Conservation (phyloP, 2,797 vertebrate genomes). For the Dryobates pubescens region DNA sequence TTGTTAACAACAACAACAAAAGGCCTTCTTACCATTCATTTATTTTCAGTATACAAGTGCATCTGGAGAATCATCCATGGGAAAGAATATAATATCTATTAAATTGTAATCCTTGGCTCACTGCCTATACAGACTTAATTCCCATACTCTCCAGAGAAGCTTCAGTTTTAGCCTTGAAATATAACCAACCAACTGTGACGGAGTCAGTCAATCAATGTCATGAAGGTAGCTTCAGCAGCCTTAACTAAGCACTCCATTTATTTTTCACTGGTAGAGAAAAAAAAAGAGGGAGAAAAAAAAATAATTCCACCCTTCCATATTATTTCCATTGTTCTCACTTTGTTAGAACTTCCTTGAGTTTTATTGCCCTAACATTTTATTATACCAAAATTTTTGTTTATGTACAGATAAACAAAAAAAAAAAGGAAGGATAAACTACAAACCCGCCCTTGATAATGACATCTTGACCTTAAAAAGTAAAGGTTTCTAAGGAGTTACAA, state of each 20-base stretch:
- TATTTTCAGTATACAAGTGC: background rate
- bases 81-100: background rate
- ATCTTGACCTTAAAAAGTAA: background rate
- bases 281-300: background rate
- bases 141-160: background rate
- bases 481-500: background rate
- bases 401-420: background rate
- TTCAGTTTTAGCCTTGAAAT: slow-evolving; percentile 17
- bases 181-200: background rate
- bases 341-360: background rate
- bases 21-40: background rate
- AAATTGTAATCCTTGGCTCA: slow-evolving; percentile 26
- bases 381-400: background rate
- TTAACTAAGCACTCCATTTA: background rate
- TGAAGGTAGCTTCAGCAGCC: background rate
- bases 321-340: background rate
- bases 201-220: slow-evolving; percentile 50
- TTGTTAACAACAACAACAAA: background rate
- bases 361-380: background rate
- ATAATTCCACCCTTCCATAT: background rate
- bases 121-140: background rate
- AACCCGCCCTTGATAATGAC: background rate
- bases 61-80: background rate
- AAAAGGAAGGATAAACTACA: too few species aligned
- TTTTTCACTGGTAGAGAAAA: background rate